Conservation (phyloP, 2,113 vertebrate species). For the Xerus inauris region DNA sequence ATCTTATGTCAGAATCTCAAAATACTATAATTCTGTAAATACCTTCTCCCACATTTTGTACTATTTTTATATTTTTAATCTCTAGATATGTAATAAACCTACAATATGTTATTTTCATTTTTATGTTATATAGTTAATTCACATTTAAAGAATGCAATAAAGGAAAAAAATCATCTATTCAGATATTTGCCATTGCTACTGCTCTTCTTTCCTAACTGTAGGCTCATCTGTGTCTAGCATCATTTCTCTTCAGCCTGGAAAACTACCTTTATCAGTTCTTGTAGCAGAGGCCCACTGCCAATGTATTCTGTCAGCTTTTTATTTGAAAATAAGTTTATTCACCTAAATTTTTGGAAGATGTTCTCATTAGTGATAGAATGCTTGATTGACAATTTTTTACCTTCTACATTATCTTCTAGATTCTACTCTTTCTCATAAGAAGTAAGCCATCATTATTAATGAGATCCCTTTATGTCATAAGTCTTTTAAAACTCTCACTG, state of each 20-base stretch:
- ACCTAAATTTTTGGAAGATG: neutral
- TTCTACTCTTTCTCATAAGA: conserved; percentile 20
- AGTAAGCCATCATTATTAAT: neutral
- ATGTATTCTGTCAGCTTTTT: neutral
- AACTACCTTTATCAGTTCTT: neutral
- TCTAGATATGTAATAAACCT: neutral
- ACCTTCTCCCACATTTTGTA: neutral
- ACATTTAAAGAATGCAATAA: neutral
- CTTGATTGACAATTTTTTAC: neutral
- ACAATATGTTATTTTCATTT: neutral
- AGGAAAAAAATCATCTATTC: neutral
- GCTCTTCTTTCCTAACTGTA: neutral
- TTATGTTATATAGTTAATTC: neutral
- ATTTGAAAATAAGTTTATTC: neutral
- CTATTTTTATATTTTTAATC: neutral
- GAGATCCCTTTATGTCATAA: neutral
- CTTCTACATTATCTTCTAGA: neutral
- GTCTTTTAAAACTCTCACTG: neutral
- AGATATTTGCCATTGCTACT: neutral
- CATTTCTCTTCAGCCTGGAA: neutral
- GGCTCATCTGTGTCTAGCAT: neutral
- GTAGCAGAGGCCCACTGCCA: neutral
- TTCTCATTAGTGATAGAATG: neutral
- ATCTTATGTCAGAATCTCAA: neutral
- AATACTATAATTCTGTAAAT: neutral